These are phyloP conservation scores for Drosophila virilis DNA, from an alignment of 1,140 invertebrate species.

Conservation along the genomic window DNA sequence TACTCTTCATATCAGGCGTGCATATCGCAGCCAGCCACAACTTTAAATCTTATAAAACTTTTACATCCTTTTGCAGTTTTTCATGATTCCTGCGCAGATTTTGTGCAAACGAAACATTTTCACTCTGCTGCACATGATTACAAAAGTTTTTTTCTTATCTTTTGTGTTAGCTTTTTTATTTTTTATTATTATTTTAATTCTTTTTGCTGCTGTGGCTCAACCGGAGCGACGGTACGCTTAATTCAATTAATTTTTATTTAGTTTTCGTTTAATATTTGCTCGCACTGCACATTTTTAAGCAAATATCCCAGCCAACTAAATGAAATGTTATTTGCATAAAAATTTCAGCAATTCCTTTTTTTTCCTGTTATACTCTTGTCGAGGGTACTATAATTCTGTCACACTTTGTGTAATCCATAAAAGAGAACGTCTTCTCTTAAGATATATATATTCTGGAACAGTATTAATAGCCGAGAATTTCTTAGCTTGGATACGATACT, in stretches of 20 bases:
- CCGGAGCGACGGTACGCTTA: slow-evolving; percentile 60
- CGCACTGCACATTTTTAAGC: slow-evolving; percentile 75
- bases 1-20: slow-evolving; percentile 21
- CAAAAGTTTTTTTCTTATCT: slow-evolving; percentile 53
- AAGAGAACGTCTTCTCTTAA: too few species aligned
- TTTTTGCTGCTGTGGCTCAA: slow-evolving; percentile 21
- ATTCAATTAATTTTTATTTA: slow-evolving; percentile 83
- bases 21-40: slow-evolving; percentile 60
- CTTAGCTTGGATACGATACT: too few species aligned
- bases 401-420: too few species aligned
- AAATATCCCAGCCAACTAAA: slow-evolving; percentile 74
- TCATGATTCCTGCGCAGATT: slow-evolving; percentile 48
- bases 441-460: too few species aligned
- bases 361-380: slow-evolving; percentile 18
- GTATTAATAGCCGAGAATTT: too few species aligned
- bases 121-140: slow-evolving; percentile 57
- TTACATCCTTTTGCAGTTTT: slow-evolving; percentile 61
- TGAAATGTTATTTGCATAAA: slow-evolving; percentile 82
- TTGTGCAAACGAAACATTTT: slow-evolving; percentile 42
- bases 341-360: slow-evolving; percentile 51
- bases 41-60: slow-evolving; percentile 69
- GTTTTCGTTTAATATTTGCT: slow-evolving; percentile 80
- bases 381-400: too few species aligned
- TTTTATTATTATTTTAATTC: slow-evolving; percentile 24
- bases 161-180: slow-evolving; percentile 26